These are phyloP conservation scores for Drosophila meridiana DNA, from an alignment of 2,888 invertebrate species.

Conservation along the genomic window DNA sequence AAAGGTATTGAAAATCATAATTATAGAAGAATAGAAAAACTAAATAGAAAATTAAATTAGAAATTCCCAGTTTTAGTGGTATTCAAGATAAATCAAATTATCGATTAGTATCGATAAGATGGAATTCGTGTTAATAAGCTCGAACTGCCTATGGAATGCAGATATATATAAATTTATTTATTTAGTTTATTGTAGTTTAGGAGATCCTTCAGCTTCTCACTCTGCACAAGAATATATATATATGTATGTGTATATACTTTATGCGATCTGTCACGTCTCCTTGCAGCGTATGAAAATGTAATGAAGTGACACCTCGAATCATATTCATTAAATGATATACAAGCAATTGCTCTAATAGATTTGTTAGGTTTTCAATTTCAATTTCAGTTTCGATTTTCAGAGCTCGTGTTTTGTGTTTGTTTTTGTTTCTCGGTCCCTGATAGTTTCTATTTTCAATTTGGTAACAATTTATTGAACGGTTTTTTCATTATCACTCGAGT, in stretches of 20 bases:
- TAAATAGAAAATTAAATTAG: no score
- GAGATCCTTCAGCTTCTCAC: no score
- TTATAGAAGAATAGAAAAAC: no score
- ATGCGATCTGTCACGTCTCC: neutral
- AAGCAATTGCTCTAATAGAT: slow-evolving; percentile 42
- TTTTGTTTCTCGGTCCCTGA: neutral
- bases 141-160: no score
- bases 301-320: neutral
- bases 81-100: neutral
- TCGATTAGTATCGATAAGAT: neutral
- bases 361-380: slow-evolving; percentile 17
- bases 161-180: no score
- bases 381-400: slow-evolving; percentile 5
- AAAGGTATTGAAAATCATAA: no score
- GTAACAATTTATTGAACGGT: slow-evolving; percentile 33
- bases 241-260: no score
- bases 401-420: slow-evolving; percentile 13
- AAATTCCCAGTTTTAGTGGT: no score
- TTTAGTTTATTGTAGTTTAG: no score
- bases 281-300: neutral
- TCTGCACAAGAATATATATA: no score
- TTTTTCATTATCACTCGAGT: slow-evolving; percentile 50
- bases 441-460: slow-evolving; percentile 22
- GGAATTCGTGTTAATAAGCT: no score
- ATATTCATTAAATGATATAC: slow-evolving; percentile 17